Conservation (phyloP, 2,888 invertebrate genomes). For the Atherix ibis region DNA sequence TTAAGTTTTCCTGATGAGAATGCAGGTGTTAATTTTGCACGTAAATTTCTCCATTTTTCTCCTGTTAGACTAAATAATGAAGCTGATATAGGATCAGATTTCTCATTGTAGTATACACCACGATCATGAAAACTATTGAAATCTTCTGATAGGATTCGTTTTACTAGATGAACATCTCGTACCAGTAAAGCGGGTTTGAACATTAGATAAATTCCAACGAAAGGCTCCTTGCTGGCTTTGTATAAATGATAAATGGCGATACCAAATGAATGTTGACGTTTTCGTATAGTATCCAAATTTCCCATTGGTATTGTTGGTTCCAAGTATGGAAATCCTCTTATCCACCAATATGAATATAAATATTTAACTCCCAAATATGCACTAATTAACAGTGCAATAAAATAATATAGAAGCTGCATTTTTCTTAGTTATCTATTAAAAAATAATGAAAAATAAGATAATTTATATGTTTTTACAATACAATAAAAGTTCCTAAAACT, state of each 20-base stretch:
- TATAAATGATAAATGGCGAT: constrained; percentile 44
- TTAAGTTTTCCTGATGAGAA: constrained; percentile 53
- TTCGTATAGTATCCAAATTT: constrained; percentile 39
- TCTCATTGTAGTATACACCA: constrained; percentile 43
- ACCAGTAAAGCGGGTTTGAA: constrained; percentile 43
- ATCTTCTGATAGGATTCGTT: constrained; percentile 43
- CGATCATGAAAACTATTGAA: constrained; percentile 49
- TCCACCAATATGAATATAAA: constrained; percentile 37
- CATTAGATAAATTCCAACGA: constrained; percentile 46
- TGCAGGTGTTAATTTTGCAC: constrained; percentile 46
- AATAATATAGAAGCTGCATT: too few relatives aligned
- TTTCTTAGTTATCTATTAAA: too few relatives aligned
- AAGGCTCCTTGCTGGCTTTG: constrained; percentile 22
- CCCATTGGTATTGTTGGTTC: constrained; percentile 48
- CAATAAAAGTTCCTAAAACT: too few relatives aligned
- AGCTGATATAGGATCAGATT: constrained; percentile 42
- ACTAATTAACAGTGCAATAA: too few relatives aligned
- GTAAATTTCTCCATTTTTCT: constrained; percentile 44
- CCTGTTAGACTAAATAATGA: constrained; percentile 43
- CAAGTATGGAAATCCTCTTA: constrained; percentile 38
- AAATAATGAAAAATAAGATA: too few relatives aligned
- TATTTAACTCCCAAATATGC: constrained; percentile 11
- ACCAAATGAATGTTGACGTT: constrained; percentile 41
- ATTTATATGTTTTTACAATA: too few relatives aligned
- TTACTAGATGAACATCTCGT: constrained; percentile 44